Conservation (phyloP, 2,797 vertebrate genomes). For the Loriculus beryllinus region DNA sequence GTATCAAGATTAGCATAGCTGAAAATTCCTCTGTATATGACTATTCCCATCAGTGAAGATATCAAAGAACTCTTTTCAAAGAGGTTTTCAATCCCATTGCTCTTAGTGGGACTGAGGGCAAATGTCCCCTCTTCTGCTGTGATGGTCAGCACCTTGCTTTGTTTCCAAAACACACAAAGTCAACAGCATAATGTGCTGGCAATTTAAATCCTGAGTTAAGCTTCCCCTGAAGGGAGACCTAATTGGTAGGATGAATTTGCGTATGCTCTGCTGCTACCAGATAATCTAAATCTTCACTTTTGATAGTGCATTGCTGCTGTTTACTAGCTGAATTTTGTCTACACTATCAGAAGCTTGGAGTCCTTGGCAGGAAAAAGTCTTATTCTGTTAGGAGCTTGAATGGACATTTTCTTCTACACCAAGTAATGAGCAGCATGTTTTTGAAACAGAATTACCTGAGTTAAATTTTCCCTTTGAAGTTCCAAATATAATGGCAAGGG, state of each 20-base stretch:
- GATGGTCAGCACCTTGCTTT: not conserved
- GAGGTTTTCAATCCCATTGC: not conserved
- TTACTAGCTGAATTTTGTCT: not conserved
- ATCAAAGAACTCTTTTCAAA: not conserved
- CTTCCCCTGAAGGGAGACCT: not conserved
- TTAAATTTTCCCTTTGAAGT: not conserved
- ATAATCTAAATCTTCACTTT: not conserved
- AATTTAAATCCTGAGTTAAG: not conserved
- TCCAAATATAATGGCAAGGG: not conserved
- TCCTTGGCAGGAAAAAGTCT: not conserved
- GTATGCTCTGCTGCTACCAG: not conserved
- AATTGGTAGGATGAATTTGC: not conserved
- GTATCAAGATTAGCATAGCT: not conserved
- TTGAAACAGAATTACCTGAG: not conserved
- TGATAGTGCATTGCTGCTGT: not conserved
- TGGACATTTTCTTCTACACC: not conserved
- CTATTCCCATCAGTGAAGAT: not conserved
- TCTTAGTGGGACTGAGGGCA: not conserved
- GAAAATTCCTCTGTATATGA: not conserved
- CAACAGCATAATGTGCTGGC: not conserved
- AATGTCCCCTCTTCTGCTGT: not conserved
- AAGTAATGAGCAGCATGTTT: not conserved
- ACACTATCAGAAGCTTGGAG: not conserved
- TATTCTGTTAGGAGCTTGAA: not conserved
- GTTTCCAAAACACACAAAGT: not conserved